Conservation (phyloP, 2,113 vertebrate genomes). For the Lutjanus erythropterus region DNA sequence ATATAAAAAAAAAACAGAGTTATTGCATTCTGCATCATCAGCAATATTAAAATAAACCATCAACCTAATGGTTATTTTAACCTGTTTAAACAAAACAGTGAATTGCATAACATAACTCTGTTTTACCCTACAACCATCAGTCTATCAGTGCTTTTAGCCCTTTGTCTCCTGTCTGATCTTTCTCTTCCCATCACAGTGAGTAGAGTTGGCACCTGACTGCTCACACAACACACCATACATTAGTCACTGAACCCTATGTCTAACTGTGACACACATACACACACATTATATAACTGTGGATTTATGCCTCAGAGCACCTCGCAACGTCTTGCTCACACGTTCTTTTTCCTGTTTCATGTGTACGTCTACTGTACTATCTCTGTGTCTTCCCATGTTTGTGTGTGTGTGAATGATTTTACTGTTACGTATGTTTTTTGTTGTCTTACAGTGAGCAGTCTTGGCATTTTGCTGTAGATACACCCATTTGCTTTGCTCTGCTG, state of each 20-base stretch:
- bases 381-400: slow-evolving; percentile 9
- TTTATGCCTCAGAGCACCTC: slow-evolving; percentile 57
- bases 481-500: background rate
- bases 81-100: background rate
- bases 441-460: slow-evolving; percentile 16
- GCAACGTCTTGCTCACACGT: slow-evolving; percentile 49
- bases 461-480: slow-evolving; percentile 28
- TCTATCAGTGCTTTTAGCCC: slow-evolving; percentile 10
- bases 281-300: slow-evolving; percentile 34
- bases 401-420: background rate
- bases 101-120: background rate
- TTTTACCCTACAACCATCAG: background rate
- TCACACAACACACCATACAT: slow-evolving; percentile 48
- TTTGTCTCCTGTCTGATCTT: slow-evolving; percentile 18
- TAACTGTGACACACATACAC: slow-evolving; percentile 23
- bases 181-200: slow-evolving; percentile 49
- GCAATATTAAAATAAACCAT: background rate
- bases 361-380: slow-evolving; percentile 1
- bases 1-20: too few relatives aligned
- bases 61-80: too few relatives aligned
- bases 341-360: slow-evolving; percentile 31
- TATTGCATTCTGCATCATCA: too few relatives aligned
- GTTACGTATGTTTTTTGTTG: slow-evolving; percentile 8
- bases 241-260: slow-evolving; percentile 55
- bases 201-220: slow-evolving; percentile 56